Percentiles rank a stretch among this genome's conserved stretches.
Conservation (phyloP, 35 echinoderm and acorn worm species). For the Acanthaster planci region DNA sequence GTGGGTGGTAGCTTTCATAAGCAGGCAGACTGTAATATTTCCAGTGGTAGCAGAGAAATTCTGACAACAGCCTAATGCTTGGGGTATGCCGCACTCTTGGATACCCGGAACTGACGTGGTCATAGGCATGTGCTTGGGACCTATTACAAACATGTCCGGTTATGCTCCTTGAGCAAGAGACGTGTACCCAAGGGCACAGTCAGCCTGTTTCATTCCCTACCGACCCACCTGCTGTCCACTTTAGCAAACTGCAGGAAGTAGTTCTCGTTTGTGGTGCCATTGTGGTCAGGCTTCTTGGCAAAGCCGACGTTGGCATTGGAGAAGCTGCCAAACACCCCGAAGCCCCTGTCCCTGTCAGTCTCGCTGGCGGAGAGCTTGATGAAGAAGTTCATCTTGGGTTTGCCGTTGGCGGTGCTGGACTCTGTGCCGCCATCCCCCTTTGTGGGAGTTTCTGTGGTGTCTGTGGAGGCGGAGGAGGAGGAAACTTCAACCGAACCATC, state of each 20-base stretch:
- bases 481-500: neutral
- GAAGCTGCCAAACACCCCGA: constrained; percentile 84
- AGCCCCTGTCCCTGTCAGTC: constrained; percentile 61
- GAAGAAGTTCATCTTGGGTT: constrained; percentile 62
- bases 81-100: no score
- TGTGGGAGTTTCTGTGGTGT: neutral
- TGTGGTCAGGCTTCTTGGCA: constrained; percentile 27
- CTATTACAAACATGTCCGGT: no score
- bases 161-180: no score
- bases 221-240: constrained; percentile 27
- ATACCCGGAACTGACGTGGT: no score
- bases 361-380: constrained; percentile 66
- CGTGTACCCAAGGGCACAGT: neutral
- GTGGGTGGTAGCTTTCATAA: no score
- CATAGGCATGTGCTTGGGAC: no score
- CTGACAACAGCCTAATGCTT: no score
- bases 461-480: neutral
- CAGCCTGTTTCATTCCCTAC: neutral
- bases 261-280: constrained; percentile 62
- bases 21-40: no score
- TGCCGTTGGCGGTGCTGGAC: constrained; percentile 1
- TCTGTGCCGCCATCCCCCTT: constrained; percentile 2
- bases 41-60: no score
- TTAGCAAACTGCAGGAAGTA: constrained; percentile 79
- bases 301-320: constrained; percentile 42